Evolutionary conservation across 2,113 vertebrate species (phyloP).

Genomic region (Aramus guarauna): DNA sequence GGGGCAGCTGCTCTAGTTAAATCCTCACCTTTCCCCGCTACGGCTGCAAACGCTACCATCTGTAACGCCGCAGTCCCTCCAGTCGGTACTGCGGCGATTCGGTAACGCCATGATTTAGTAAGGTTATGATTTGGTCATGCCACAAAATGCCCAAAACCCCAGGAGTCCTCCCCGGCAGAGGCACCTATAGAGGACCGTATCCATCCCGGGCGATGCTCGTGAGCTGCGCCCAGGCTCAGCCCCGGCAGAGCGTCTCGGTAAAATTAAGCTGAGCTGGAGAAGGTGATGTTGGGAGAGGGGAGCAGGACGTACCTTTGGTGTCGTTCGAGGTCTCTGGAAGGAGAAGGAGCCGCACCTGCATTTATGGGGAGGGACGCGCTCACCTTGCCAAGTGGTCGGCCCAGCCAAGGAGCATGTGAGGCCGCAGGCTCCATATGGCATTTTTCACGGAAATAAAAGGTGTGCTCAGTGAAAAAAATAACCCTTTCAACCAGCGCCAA

Average conservation of each 20-base stretch:
- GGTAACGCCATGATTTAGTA: fast-evolving
- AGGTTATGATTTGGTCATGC: fast-evolving
- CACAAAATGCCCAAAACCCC: not conserved
- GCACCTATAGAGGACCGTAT: fast-evolving
- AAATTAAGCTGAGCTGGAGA: not conserved
- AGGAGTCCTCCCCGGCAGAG: not conserved
- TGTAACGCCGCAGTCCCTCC: fast-evolving
- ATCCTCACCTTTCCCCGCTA: not conserved
- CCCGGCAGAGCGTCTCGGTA: fast-evolving
- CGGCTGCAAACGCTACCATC: fast-evolving
- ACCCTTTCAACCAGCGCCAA: not conserved
- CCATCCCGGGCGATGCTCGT: fast-evolving
- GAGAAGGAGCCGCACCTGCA: not conserved
- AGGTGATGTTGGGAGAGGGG: not conserved
- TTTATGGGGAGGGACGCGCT: not conserved
- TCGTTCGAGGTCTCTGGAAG: not conserved
- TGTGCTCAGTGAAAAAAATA: not conserved
- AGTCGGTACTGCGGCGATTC: fast-evolving
- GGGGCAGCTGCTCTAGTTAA: not conserved
- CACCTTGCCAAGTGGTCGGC: not conserved
- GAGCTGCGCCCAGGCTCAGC: not conserved
- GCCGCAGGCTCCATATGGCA: constrained; percentile 23
- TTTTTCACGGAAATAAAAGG: constrained; percentile 16
- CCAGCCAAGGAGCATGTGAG: not conserved
- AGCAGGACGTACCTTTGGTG: not conserved